Conservation (phyloP, 2,113 vertebrate genomes). For the Actinemys pallida region DNA sequence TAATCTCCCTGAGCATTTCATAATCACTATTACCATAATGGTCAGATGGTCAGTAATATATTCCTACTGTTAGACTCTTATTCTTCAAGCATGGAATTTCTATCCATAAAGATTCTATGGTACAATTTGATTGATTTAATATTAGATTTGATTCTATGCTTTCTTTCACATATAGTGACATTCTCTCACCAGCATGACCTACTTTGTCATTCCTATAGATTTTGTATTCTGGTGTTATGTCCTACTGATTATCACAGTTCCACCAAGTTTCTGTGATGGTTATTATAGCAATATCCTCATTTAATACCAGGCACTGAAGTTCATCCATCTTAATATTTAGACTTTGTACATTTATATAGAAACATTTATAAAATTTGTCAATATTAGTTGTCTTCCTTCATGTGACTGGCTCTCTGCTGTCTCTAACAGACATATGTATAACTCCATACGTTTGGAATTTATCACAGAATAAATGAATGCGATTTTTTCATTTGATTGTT, state of each 20-base stretch:
- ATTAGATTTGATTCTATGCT: neutral
- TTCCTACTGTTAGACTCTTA: too few species aligned
- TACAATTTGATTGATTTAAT: too few species aligned
- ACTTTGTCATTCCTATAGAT: neutral
- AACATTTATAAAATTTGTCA: neutral
- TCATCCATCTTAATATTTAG: neutral
- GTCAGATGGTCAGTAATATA: too few species aligned
- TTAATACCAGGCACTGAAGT: neutral
- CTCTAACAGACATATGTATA: neutral
- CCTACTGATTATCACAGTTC: neutral
- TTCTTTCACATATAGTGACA: neutral
- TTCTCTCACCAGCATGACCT: neutral
- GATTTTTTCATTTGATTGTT: neutral
- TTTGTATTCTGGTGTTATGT: neutral
- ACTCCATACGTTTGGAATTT: neutral
- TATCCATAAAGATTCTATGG: neutral
- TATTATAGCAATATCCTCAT: neutral
- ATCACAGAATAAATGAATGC: neutral
- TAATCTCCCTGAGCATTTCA: neutral
- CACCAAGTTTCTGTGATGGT: neutral
- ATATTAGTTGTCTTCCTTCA: neutral
- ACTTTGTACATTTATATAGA: neutral
- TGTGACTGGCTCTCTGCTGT: neutral
- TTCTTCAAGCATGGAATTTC: neutral
- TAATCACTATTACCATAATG: neutral